A percentile compares a stretch with the other conserved stretches of the same genome.
phyloP scores from a whole-genome alignment of 2,888 invertebrate species.

The Drepanosiphum platanoidis region DNA sequence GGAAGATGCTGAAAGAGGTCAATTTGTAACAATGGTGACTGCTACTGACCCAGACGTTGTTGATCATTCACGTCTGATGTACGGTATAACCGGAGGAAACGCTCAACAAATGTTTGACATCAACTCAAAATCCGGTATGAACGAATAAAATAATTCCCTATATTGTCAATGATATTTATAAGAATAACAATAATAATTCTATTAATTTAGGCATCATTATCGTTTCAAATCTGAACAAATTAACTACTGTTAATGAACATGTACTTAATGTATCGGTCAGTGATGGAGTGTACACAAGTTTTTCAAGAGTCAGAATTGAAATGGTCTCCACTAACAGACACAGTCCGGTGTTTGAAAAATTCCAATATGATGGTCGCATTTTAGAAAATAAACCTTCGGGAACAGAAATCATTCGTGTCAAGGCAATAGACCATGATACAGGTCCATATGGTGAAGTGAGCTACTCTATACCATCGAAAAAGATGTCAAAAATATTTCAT shows the following conservation, averaged over 20 bases:
- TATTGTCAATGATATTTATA: neutral
- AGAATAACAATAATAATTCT: slow-evolving; percentile 16
- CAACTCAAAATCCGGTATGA: slow-evolving; percentile 70
- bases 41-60: slow-evolving; percentile 88
- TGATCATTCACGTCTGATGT: slow-evolving; percentile 79
- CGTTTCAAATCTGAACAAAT: slow-evolving; percentile 79
- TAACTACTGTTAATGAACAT: slow-evolving; percentile 74
- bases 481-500: slow-evolving; percentile 77
- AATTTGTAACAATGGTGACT: slow-evolving; percentile 86
- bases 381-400: slow-evolving; percentile 84
- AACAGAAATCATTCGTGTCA: slow-evolving; percentile 78
- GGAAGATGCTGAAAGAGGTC: slow-evolving; percentile 83
- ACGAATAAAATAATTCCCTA: neutral
- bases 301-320: slow-evolving; percentile 82
- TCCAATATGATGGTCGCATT: slow-evolving; percentile 81
- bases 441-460: slow-evolving; percentile 71
- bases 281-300: slow-evolving; percentile 94
- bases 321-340: slow-evolving; percentile 81
- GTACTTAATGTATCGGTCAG: slow-evolving; percentile 91
- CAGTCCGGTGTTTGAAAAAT: slow-evolving; percentile 81
- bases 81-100: slow-evolving; percentile 85
- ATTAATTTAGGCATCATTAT: slow-evolving; percentile 72
- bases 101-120: slow-evolving; percentile 79
- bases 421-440: slow-evolving; percentile 77
- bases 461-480: slow-evolving; percentile 82